These are phyloP conservation scores for Romanogobio albipinnatus DNA, from an alignment of 2,113 vertebrate species.

Conservation along the genomic window DNA sequence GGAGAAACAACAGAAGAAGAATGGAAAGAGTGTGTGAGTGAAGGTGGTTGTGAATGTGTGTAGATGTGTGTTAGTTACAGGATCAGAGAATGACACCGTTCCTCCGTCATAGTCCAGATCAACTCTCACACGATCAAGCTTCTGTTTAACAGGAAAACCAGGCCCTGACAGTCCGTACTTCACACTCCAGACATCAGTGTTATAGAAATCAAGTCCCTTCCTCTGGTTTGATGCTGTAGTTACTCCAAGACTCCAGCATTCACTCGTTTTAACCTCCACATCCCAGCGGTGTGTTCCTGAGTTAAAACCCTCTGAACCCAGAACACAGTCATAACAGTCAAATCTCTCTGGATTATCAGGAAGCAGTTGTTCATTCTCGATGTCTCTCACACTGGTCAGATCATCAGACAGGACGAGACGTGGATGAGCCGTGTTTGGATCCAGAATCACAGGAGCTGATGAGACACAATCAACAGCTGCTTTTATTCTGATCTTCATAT, in stretches of 20 bases:
- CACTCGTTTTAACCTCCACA: background rate
- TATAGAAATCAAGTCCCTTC: background rate
- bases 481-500: background rate
- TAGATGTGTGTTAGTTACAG: background rate
- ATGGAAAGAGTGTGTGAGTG: no score
- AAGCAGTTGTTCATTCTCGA: background rate
- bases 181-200: background rate
- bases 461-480: background rate
- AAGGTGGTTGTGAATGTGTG: no score
- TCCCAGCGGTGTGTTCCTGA: no score
- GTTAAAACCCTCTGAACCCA: no score
- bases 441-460: slow-evolving; percentile 3
- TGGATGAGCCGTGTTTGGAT: background rate
- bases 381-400: background rate
- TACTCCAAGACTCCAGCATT: background rate
- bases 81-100: background rate
- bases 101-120: background rate
- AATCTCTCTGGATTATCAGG: no score
- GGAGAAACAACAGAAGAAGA: no score
- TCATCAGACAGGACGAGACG: background rate
- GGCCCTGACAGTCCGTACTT: accelerated
- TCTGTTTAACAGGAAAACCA: background rate
- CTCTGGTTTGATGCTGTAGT: background rate
- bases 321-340: no score
- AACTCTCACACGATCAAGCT: background rate